These are phyloP conservation scores for Chionomys nivalis DNA, from an alignment of 2,113 vertebrate species.

Conservation along the genomic window DNA sequence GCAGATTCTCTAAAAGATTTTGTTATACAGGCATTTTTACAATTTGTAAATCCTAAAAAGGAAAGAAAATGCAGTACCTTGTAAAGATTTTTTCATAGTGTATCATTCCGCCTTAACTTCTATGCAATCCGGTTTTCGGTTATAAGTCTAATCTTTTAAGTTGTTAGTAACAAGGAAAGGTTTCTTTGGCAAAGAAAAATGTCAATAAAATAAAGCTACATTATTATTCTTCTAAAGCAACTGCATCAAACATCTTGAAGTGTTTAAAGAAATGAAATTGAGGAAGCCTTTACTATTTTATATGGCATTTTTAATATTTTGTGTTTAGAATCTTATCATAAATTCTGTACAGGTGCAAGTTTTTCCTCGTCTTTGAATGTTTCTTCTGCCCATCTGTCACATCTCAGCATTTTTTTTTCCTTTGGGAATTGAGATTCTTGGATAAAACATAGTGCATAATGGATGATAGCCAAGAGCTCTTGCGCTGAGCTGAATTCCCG, in stretches of 20 bases:
- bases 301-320: not conserved
- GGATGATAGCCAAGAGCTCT: not conserved
- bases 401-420: not conserved
- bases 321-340: not conserved
- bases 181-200: not conserved
- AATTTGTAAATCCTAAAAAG: not conserved
- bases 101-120: constrained; percentile 1
- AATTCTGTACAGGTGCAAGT: not conserved
- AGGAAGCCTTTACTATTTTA: not conserved
- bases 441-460: not conserved
- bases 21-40: not conserved
- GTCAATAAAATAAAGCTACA: not conserved
- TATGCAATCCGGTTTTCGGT: not conserved
- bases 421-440: no score
- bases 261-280: not conserved
- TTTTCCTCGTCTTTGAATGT: not conserved
- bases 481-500: not conserved
- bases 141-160: not conserved
- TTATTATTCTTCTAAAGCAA: not conserved
- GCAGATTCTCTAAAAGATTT: not conserved
- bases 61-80: constrained; percentile 10
- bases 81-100: not conserved
- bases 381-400: not conserved
- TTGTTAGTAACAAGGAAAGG: not conserved
- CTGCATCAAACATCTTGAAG: not conserved